Percentiles rank a stretch among this genome's conserved stretches.
Evolutionary conservation across 1,140 invertebrate species (phyloP).

Genomic region (Drosophila orosa): DNA sequence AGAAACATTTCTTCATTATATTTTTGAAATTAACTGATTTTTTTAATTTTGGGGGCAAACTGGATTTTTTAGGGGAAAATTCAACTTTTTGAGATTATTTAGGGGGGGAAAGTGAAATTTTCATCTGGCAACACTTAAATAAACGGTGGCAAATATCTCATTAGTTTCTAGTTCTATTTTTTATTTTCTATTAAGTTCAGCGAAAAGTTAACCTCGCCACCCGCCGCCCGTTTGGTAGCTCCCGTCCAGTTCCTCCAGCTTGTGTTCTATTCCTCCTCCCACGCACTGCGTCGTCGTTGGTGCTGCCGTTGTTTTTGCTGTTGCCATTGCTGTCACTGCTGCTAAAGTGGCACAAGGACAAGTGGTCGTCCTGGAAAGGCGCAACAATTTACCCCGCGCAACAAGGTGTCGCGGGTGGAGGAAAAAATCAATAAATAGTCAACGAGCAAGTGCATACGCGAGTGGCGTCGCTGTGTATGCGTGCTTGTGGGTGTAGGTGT

Average conservation of each 20-base stretch:
- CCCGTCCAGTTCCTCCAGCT: neutral
- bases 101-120: too few species aligned
- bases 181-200: slow-evolving; percentile 31
- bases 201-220: slow-evolving; percentile 5
- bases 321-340: slow-evolving; percentile 39
- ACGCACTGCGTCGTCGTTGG: slow-evolving; percentile 25
- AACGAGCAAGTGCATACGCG: slow-evolving; percentile 53
- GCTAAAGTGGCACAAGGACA: slow-evolving; percentile 68
- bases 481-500: slow-evolving; percentile 24
- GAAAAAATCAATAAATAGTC: slow-evolving; percentile 75
- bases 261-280: slow-evolving; percentile 17
- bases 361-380: slow-evolving; percentile 65
- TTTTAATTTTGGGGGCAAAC: too few species aligned
- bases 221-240: neutral
- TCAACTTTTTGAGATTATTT: too few species aligned
- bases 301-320: slow-evolving; percentile 38
- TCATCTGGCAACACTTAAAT: slow-evolving; percentile 9
- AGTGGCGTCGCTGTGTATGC: slow-evolving; percentile 33
- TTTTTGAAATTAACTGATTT: too few species aligned
- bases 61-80: too few species aligned
- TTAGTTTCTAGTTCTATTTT: slow-evolving; percentile 13
- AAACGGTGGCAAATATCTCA: slow-evolving; percentile 33
- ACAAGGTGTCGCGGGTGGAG: slow-evolving; percentile 58
- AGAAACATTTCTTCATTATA: too few species aligned
- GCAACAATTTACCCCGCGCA: slow-evolving; percentile 73